phyloP scores from a whole-genome alignment of 2,888 invertebrate species.

The Crepidodera aurea region DNA sequence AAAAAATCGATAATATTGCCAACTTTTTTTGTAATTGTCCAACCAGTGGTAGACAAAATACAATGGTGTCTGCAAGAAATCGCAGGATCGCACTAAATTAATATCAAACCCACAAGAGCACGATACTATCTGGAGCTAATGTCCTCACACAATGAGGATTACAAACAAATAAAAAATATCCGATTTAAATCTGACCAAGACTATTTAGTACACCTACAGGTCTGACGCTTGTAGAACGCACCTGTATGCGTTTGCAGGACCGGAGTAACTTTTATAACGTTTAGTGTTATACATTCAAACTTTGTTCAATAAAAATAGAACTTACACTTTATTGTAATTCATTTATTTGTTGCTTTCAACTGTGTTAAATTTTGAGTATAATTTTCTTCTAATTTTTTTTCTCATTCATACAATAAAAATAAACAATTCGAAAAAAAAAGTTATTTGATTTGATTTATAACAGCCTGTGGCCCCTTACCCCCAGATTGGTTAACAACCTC shows the following conservation, averaged over 20 bases:
- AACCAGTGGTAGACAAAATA: slow-evolving; percentile 38
- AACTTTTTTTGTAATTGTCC: slow-evolving; percentile 34
- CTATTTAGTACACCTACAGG: slow-evolving; percentile 62
- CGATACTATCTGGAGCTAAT: slow-evolving; percentile 60
- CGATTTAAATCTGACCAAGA: slow-evolving; percentile 60
- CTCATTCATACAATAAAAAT: too few relatives aligned
- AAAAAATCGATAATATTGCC: slow-evolving; percentile 32
- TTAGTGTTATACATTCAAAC: too few relatives aligned
- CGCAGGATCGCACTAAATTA: slow-evolving; percentile 58
- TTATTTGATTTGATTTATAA: too few relatives aligned
- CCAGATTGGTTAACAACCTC: too few relatives aligned
- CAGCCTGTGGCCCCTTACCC: too few relatives aligned
- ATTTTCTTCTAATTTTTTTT: too few relatives aligned
- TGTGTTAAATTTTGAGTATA: too few relatives aligned
- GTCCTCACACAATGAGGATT: slow-evolving; percentile 62
- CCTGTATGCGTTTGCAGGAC: slow-evolving; percentile 29
- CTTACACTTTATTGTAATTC: too few relatives aligned
- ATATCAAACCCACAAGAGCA: slow-evolving; percentile 58
- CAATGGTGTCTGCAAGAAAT: slow-evolving; percentile 52
- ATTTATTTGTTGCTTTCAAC: too few relatives aligned
- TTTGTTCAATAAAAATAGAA: too few relatives aligned
- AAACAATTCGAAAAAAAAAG: too few relatives aligned
- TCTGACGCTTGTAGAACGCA: slow-evolving; percentile 42
- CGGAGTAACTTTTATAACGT: slow-evolving; percentile 10
- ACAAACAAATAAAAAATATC: slow-evolving; percentile 58